Base-by-base conservation (phyloP, 2,797 vertebrate species). In the Hemibagrus guttatus region DNA sequence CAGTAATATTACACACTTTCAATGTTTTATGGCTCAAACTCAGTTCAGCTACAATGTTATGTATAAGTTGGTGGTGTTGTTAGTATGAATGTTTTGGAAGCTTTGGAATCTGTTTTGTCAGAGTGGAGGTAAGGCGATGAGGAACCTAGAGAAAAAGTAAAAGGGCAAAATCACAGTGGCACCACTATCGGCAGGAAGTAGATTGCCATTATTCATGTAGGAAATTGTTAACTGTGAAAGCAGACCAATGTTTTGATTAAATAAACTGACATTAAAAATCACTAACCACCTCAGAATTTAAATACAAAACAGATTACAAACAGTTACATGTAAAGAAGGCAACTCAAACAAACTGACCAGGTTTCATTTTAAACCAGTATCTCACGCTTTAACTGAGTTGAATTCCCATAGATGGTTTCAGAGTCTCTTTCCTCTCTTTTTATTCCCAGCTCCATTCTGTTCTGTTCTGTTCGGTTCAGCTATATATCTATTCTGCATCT, bases 361-460 rank as follows among this genome's bases (percentile, higher is more conserved):
- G 23, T 74, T 74, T 74, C 14, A n/a, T 75, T 46, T 75, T 75
- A 52, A 28, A 54, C 28, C 49, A 76, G n/a, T n/a, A n/a, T n/a
- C 72, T 52, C 1, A 66, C 28, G 16, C 21, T 61, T 82, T 66
- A 21, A 52, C 9, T 28, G 8, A 28, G 28, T 81, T 28, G 3
- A 19, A 16, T 9, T 82, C 14, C 17, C 23, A n/a, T 17, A 17
- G 23, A 14, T 39, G 19, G 21, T 14, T 59, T 14, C 46, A 75
- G 42, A 49, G 23, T 28, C 49, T 54, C 23, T 79, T 26, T 80
- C 12, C 21, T 42, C 3, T 23, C 11, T 42, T 12, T 59, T 59
- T 80, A 61, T 80, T 79, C 13, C 49, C 39, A 82, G 4, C 2
- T 49, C 26, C 42, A 52, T 66, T 21, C 7, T 49, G 46, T 49